Conservation (phyloP, 2,888 invertebrate species). For the Drosophila picticornis region DNA sequence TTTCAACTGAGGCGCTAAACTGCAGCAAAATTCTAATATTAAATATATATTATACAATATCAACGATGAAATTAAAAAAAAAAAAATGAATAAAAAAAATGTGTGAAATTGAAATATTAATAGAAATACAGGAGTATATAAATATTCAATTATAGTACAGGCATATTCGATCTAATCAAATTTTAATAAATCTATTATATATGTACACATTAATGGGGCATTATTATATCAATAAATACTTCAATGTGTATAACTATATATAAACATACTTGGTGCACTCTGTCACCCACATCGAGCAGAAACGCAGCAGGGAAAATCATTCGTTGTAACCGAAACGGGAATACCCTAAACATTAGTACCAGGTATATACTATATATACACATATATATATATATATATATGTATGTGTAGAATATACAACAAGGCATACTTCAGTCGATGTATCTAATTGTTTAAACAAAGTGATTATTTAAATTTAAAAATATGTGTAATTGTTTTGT, state of each 20-base stretch:
- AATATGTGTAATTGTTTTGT: conserved; percentile 66
- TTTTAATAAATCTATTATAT: conserved; percentile 45
- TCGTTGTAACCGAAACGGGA: conserved; percentile 48
- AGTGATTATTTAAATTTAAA: conserved; percentile 68
- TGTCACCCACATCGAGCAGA: conserved; percentile 28
- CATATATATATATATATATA: neutral
- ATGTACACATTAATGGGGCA: conserved; percentile 66
- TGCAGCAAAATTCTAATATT: conserved; percentile 45
- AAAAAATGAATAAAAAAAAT: conserved; percentile 27
- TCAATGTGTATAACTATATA: conserved; percentile 14
- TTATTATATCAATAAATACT: conserved; percentile 37
- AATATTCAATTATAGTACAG: conserved; percentile 52
- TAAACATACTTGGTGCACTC: conserved; percentile 39
- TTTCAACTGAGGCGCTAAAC: conserved; percentile 46
- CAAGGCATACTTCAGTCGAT: conserved; percentile 20
- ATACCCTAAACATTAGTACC: conserved; percentile 26
- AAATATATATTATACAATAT: conserved; percentile 43
- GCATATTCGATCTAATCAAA: conserved; percentile 65
- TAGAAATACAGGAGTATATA: conserved; percentile 37
- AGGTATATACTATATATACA: conserved; percentile 12
- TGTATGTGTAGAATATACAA: conserved; percentile 9
- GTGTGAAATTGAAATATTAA: conserved; percentile 57
- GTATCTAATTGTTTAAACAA: conserved; percentile 57
- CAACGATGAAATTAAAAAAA: conserved; percentile 32
- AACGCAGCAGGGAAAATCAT: conserved; percentile 35